These are phyloP conservation scores for Apteryx mantelli DNA, from an alignment of 2,113 vertebrate species.

Conservation along the genomic window DNA sequence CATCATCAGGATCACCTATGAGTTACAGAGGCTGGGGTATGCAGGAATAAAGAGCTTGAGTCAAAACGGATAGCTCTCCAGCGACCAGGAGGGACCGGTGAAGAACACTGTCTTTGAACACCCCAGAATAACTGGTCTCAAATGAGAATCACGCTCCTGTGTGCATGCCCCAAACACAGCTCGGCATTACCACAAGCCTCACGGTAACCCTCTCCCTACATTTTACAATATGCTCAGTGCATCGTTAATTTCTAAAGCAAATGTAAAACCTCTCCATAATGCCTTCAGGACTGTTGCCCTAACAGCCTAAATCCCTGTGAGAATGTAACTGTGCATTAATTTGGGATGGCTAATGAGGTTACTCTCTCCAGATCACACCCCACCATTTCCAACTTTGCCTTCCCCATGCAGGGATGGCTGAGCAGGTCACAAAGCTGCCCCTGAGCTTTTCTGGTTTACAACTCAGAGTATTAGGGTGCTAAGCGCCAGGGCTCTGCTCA, in stretches of 20 bases:
- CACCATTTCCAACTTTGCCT: neutral
- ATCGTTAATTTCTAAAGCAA: neutral
- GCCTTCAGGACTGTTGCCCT: neutral
- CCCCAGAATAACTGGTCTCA: neutral
- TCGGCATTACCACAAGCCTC: neutral
- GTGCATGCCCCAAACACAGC: rapidly evolving
- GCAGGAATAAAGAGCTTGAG: rapidly evolving
- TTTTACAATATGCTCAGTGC: neutral
- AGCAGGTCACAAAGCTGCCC: neutral
- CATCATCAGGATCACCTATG: rapidly evolving
- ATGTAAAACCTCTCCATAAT: neutral
- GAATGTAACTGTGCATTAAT: rapidly evolving
- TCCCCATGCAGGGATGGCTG: rapidly evolving
- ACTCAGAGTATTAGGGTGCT: neutral
- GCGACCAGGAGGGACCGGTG: neutral
- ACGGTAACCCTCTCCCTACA: neutral
- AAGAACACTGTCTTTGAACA: neutral
- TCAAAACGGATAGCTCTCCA: rapidly evolving
- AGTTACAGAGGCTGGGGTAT: rapidly evolving
- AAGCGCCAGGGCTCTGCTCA: rapidly evolving
- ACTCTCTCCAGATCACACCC: neutral
- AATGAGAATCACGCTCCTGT: rapidly evolving
- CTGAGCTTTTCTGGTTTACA: too few relatives aligned
- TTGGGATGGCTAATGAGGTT: neutral
- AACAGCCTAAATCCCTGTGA: conserved; percentile 31